Evolutionary conservation across 2,888 invertebrate species (phyloP).

Genomic region (Crepidodera aurea): DNA sequence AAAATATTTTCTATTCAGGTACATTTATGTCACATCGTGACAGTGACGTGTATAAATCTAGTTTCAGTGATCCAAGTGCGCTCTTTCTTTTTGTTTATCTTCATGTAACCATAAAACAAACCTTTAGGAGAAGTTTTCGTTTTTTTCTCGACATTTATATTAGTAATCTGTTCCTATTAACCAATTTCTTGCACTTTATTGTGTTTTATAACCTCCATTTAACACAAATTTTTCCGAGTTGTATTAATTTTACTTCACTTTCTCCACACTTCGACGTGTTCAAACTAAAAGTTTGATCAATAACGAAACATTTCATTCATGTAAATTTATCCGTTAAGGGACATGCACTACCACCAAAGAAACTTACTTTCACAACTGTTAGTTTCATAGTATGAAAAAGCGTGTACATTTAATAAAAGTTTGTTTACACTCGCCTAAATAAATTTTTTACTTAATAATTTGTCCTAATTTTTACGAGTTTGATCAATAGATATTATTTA

Average conservation of each 20-base stretch:
- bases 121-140: slow-evolving; percentile 1
- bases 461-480: slow-evolving; percentile 9
- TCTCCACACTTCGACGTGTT: background rate
- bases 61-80: background rate
- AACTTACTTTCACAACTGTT: background rate
- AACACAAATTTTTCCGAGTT: too few species aligned
- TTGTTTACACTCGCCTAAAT: background rate
- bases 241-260: background rate
- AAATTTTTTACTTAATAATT: slow-evolving; percentile 8
- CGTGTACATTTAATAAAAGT: background rate
- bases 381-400: background rate
- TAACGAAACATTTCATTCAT: background rate
- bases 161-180: background rate
- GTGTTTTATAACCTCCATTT: too few species aligned
- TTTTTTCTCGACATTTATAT: slow-evolving; percentile 27
- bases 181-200: background rate
- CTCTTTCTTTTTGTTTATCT: background rate
- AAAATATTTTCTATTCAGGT: slow-evolving; percentile 30
- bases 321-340: too few species aligned
- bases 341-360: too few species aligned
- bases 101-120: slow-evolving; percentile 3
- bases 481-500: slow-evolving; percentile 13
- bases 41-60: slow-evolving; percentile 9
- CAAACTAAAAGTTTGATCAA: slow-evolving; percentile 9
- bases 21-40: slow-evolving; percentile 39